Conservation (phyloP, 2,113 vertebrate genomes). For the Syrrhaptes paradoxus region DNA sequence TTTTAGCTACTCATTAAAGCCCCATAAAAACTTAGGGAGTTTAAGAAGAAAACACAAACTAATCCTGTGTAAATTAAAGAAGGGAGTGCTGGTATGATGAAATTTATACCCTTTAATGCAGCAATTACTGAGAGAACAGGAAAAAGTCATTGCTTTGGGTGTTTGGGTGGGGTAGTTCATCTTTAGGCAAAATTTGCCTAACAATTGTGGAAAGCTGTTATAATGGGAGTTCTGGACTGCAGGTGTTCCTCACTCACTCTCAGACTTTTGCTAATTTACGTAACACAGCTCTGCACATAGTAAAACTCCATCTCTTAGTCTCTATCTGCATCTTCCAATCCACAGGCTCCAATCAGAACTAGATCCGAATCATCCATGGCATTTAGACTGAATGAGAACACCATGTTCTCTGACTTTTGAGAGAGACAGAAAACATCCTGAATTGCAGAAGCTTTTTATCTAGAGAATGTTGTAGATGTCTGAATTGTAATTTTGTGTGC, state of each 20-base stretch:
- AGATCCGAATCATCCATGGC: neutral
- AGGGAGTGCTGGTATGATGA: neutral
- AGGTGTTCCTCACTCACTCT: neutral
- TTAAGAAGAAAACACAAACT: neutral
- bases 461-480: neutral
- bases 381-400: neutral
- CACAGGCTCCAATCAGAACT: neutral
- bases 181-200: neutral
- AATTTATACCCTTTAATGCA: neutral
- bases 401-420: neutral
- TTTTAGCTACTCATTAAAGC: neutral
- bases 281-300: neutral
- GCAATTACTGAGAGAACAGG: neutral
- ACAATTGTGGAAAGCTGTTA: neutral
- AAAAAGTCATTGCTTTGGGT: neutral
- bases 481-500: neutral
- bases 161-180: neutral
- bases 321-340: neutral
- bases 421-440: neutral
- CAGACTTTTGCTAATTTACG: neutral
- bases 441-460: neutral
- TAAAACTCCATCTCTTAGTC: neutral
- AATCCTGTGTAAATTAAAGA: constrained; percentile 12
- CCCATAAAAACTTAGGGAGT: neutral
- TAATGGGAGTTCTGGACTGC: neutral